Evolutionary conservation across 2,797 vertebrate species (phyloP), one percentile per base, ranked within the genome.

Genomic region (Cirrhinus mrigala): DNA sequence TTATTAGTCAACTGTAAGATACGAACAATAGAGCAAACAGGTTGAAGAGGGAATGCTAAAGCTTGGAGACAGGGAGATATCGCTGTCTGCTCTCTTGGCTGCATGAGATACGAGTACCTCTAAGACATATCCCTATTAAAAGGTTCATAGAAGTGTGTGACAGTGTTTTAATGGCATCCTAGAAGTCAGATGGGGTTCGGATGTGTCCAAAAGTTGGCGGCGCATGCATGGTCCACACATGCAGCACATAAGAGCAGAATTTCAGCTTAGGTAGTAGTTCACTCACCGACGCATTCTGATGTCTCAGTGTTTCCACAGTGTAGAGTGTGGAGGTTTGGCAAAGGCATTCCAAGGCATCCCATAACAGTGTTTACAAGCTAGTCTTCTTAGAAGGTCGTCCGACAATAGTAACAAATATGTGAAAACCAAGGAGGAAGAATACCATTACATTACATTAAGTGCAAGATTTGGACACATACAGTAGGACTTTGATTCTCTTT

Each of bases 381-480:
- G 75, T 64, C 74, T 76, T 77, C 81, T 78, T 29, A 79, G 29
- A 70, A 66, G 68, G 70, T 88, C 27, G 22, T 48, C 68, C 27
- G 27, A 77, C 60, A 81, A 52, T 12, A 71, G 56, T 73, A 24
- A 78, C 54, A 73, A 82, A 37, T 69, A 60, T 69, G 73, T 64
- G 64, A 18, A 81, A 78, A 81, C 54, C 82, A 77, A 68, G 58
- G 29, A 75, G 58, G 40, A 50, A 22, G 44, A 66, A 70, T 64
- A 73, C 40, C 52, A 48, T 78, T 37, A 73, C 37, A 83, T 73
- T n/a, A 85, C 64, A 64, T 80, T 46, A 84, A 83, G 69, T 87
- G 89, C 70, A 68, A 77, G 48, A 81, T 77, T 66, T 52, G 60
- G 80, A 82, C 40, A 71, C 73, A 50, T 68, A 73, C 73, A 22